phyloP scores from a whole-genome alignment of 2,113 vertebrate species.

The Cyprinus carpio region DNA sequence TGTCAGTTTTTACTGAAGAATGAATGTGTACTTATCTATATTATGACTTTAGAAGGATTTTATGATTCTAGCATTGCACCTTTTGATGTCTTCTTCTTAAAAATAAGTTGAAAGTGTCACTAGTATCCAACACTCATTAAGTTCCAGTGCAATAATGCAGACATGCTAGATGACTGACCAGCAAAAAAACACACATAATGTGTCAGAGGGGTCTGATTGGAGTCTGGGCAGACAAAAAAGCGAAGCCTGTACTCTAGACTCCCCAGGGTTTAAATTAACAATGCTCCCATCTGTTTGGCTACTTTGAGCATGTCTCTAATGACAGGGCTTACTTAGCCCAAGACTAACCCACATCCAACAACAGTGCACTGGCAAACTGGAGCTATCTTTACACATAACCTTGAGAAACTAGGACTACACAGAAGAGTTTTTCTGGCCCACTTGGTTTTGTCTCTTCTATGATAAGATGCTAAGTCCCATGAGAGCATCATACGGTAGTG shows the following conservation, averaged over 20 bases:
- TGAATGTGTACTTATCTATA: background rate
- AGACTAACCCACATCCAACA: slow-evolving; percentile 71
- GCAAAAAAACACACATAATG: slow-evolving; percentile 29
- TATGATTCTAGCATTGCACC: background rate
- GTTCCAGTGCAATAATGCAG: slow-evolving; percentile 62
- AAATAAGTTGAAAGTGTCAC: background rate
- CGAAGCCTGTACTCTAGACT: slow-evolving; percentile 57
- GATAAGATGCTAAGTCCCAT: slow-evolving; percentile 11
- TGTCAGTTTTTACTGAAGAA: slow-evolving; percentile 31
- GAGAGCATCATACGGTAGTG: slow-evolving; percentile 1
- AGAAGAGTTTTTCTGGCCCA: slow-evolving; percentile 64
- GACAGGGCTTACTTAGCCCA: slow-evolving; percentile 65
- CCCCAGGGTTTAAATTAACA: slow-evolving; percentile 73
- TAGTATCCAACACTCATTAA: slow-evolving; percentile 66
- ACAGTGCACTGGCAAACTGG: slow-evolving; percentile 58
- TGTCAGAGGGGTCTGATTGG: slow-evolving; percentile 32
- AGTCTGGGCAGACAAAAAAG: slow-evolving; percentile 52
- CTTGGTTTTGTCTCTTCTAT: slow-evolving; percentile 37
- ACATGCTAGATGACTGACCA: slow-evolving; percentile 51
- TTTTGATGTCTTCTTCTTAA: background rate
- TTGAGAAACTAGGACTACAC: slow-evolving; percentile 75
- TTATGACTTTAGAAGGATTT: background rate
- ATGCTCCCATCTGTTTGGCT: slow-evolving; percentile 62
- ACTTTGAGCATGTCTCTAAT: slow-evolving; percentile 63
- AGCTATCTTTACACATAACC: slow-evolving; percentile 79